These are phyloP conservation scores for Lepilemur septentrionalis DNA, from an alignment of 2,797 vertebrate species.

Conservation along the genomic window DNA sequence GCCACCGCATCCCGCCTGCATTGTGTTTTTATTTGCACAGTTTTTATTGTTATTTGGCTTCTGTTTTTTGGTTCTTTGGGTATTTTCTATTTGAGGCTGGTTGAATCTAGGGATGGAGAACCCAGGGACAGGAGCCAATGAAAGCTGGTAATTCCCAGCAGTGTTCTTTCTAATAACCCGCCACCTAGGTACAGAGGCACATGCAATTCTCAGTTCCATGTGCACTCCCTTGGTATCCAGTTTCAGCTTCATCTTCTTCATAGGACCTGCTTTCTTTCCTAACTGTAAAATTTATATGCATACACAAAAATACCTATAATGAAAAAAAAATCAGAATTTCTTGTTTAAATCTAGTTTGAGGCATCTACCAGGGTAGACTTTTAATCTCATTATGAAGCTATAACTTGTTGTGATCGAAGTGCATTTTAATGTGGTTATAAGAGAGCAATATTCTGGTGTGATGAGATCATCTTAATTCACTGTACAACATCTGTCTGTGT, in stretches of 20 bases:
- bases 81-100: not conserved
- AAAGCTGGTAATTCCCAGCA: not conserved
- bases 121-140: not conserved
- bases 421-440: slow-evolving; percentile 74
- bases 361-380: slow-evolving; percentile 27
- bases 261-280: not conserved
- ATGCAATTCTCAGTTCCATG: not conserved
- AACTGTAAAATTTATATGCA: not conserved
- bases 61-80: not conserved
- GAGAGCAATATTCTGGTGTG: slow-evolving; percentile 46
- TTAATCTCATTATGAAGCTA: slow-evolving; percentile 58
- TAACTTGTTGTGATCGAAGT: slow-evolving; percentile 67
- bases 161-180: not conserved
- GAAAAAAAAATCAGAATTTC: not conserved
- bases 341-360: slow-evolving; percentile 37
- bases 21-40: not conserved
- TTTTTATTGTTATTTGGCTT: not conserved
- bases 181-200: not conserved
- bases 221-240: not conserved
- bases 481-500: slow-evolving; percentile 79
- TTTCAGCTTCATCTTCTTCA: not conserved
- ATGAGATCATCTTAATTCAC: slow-evolving; percentile 67
- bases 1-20: not conserved
- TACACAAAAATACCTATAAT: not conserved
- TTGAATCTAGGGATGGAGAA: not conserved